Conservation (phyloP, 2,797 vertebrate species). For the Cirrhinus molitorella region DNA sequence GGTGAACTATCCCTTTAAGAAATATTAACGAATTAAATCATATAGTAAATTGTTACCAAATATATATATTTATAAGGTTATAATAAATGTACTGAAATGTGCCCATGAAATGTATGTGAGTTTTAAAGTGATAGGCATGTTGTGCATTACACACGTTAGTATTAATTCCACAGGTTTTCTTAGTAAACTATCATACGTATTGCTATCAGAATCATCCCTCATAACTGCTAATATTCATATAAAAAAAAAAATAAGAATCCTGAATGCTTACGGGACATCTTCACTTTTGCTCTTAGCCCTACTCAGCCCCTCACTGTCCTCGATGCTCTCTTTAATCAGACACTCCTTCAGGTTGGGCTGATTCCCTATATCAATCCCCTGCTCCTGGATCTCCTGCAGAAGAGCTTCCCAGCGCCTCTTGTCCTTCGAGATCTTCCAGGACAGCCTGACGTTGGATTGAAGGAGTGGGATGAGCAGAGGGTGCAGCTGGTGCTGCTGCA, state of each 20-base stretch:
- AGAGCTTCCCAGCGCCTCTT: slow-evolving; percentile 88
- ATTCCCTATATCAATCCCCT: slow-evolving; percentile 74
- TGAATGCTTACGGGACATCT: slow-evolving; percentile 37
- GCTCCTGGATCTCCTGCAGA: slow-evolving; percentile 82
- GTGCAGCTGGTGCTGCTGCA: slow-evolving; percentile 68
- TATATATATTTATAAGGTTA: neutral
- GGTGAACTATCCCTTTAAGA: neutral
- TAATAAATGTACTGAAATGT: slow-evolving; percentile 13
- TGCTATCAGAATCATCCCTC: slow-evolving; percentile 34
- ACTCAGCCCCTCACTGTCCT: slow-evolving; percentile 67
- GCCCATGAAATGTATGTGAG: slow-evolving; percentile 10
- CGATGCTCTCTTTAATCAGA: slow-evolving; percentile 86
- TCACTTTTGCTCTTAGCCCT: slow-evolving; percentile 54
- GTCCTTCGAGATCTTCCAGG: slow-evolving; percentile 91
- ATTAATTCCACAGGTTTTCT: slow-evolving; percentile 30
- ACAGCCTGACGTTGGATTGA: slow-evolving; percentile 84
- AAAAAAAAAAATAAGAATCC: neutral
- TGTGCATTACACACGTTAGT: slow-evolving; percentile 16
- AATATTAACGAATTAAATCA: neutral
- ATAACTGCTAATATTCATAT: neutral
- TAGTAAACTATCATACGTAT: neutral
- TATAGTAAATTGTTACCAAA: neutral
- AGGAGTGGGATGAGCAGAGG: slow-evolving; percentile 86
- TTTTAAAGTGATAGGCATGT: slow-evolving; percentile 31
- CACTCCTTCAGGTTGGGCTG: slow-evolving; percentile 87